Percentiles rank a stretch among this genome's conserved stretches.
Evolutionary conservation across 2,797 vertebrate species (phyloP).

Genomic region (Discoglossus pictus): DNA sequence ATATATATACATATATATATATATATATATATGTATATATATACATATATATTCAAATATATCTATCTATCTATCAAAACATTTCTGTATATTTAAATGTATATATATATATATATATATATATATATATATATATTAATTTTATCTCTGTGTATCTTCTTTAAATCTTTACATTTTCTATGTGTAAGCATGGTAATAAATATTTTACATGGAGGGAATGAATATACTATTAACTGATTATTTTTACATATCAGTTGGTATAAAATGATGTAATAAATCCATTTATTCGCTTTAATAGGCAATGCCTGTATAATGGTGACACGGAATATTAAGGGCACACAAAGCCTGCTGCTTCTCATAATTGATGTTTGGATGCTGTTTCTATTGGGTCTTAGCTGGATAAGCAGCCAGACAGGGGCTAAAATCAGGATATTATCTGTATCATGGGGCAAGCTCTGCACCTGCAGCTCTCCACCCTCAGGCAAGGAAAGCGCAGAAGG

Average conservation of each 20-base stretch:
- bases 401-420: conserved; percentile 20
- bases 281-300: conserved; percentile 43
- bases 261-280: conserved; percentile 33
- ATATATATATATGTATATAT: too few species aligned
- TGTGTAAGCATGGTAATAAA: too few species aligned
- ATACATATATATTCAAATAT: too few species aligned
- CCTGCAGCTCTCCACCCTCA: conserved; percentile 43
- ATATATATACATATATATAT: too few species aligned
- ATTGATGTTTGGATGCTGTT: conserved; percentile 48
- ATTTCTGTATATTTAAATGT: too few species aligned
- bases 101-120: too few species aligned
- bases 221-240: too few species aligned
- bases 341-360: conserved; percentile 44
- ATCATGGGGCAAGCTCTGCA: conserved; percentile 30
- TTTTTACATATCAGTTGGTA: too few species aligned
- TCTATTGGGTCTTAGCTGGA: conserved; percentile 3
- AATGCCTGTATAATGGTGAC: conserved; percentile 47
- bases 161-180: neutral
- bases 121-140: too few species aligned
- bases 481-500: conserved; percentile 58
- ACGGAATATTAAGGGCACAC: conserved; percentile 46
- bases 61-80: too few species aligned
- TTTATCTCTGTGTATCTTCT: neutral
- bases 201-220: too few species aligned
- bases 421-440: conserved; percentile 33